A percentile compares a stretch with the other conserved stretches of the same genome.
phyloP scores from a whole-genome alignment of 2,113 vertebrate genomes.

The Asarcornis scutulata region DNA sequence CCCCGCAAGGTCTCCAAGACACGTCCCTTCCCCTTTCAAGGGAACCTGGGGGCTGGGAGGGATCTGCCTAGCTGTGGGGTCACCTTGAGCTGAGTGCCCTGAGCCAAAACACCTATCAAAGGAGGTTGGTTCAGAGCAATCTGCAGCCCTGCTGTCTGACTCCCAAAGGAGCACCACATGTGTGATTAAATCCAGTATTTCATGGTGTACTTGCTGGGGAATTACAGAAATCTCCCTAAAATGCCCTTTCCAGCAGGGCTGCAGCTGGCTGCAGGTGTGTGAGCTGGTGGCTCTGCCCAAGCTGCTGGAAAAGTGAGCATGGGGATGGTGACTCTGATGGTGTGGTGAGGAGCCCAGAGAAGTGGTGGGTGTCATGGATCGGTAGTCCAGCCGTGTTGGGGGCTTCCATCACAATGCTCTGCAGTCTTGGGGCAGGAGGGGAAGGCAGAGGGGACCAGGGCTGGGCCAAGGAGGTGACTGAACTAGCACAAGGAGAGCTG shows the following conservation, averaged over 20 bases:
- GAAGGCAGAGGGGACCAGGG: neutral
- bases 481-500: neutral
- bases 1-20: neutral
- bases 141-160: neutral
- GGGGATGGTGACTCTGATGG: neutral
- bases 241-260: neutral
- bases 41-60: neutral
- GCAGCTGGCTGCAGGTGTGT: fast-evolving
- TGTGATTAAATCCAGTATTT: neutral
- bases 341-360: neutral
- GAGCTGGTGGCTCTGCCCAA: neutral
- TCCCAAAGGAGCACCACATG: neutral
- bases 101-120: neutral
- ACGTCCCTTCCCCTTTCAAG: fast-evolving
- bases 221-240: neutral
- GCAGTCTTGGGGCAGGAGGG: neutral
- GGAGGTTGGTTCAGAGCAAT: neutral
- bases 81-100: neutral
- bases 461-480: neutral
- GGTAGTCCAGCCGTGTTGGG: neutral
- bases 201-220: neutral
- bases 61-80: neutral
- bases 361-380: neutral
- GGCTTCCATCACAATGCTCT: neutral
- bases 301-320: neutral